Conservation (phyloP, 2,113 vertebrate species). For the Hyperoodon ampullatus region DNA sequence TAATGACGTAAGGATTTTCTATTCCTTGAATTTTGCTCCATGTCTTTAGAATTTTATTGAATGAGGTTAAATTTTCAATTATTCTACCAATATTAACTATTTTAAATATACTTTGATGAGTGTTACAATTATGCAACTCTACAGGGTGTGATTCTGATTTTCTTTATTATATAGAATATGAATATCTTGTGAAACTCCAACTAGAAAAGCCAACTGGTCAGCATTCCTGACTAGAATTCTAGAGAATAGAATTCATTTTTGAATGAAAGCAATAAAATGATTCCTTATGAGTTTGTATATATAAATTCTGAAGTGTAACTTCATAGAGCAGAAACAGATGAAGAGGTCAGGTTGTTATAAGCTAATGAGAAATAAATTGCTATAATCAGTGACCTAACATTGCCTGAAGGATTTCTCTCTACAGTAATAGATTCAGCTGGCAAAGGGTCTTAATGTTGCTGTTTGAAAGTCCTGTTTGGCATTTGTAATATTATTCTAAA, state of each 20-base stretch:
- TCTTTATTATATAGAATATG: neutral
- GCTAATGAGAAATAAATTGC: conserved; percentile 82
- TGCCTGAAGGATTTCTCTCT: conserved; percentile 77
- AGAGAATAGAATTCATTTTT: conserved; percentile 44
- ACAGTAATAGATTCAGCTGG: conserved; percentile 71
- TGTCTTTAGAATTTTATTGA: conserved; percentile 5
- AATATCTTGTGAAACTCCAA: neutral
- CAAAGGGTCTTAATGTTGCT: conserved; percentile 32
- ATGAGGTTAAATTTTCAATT: neutral
- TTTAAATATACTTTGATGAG: conserved; percentile 44
- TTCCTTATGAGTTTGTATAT: conserved; percentile 71
- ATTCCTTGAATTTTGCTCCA: neutral
- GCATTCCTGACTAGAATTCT: conserved; percentile 14
- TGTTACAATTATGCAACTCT: neutral
- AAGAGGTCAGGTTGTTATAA: conserved; percentile 80
- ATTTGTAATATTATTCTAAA: conserved; percentile 70
- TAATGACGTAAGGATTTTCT: neutral
- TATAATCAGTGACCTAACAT: conserved; percentile 74
- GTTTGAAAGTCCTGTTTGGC: conserved; percentile 56
- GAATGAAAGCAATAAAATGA: conserved; percentile 64
- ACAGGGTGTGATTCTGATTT: neutral
- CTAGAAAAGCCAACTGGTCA: neutral
- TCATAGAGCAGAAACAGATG: conserved; percentile 75
- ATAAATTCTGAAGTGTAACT: conserved; percentile 66
- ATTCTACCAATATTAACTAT: neutral